phyloP scores from a whole-genome alignment of 1,140 invertebrate species.

The Maniola jurtina region DNA sequence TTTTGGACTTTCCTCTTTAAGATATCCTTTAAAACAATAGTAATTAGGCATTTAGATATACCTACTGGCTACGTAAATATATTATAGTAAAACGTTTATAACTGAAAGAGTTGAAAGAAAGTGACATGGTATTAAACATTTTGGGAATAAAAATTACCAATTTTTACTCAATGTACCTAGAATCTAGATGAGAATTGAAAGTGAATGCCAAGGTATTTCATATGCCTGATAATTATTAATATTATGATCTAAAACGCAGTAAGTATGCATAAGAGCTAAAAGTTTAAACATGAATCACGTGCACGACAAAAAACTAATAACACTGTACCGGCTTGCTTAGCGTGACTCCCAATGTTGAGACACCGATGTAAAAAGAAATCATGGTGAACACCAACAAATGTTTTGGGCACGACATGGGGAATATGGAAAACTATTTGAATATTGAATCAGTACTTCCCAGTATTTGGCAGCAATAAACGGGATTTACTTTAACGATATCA shows the following conservation, averaged over 20 bases:
- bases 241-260: no score
- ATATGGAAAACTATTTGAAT: constrained; percentile 34
- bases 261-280: background rate
- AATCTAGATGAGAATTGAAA: no score
- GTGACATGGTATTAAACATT: background rate
- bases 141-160: no score
- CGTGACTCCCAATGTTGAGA: constrained; percentile 47
- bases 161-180: no score
- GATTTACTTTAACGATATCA: constrained; percentile 33
- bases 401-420: constrained; percentile 46
- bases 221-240: no score
- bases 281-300: background rate
- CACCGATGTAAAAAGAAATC: constrained; percentile 52
- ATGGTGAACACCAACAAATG: constrained; percentile 46
- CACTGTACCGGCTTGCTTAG: constrained; percentile 44
- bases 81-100: no score
- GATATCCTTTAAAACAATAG: background rate
- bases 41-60: no score
- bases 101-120: background rate
- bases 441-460: constrained; percentile 36
- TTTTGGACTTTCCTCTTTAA: background rate
- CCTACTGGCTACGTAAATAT: no score
- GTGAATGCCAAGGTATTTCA: no score
- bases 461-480: constrained; percentile 18
- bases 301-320: constrained; percentile 13